phyloP scores from a whole-genome alignment of 2,888 invertebrate genomes.

The Cataglyphis albicans region DNA sequence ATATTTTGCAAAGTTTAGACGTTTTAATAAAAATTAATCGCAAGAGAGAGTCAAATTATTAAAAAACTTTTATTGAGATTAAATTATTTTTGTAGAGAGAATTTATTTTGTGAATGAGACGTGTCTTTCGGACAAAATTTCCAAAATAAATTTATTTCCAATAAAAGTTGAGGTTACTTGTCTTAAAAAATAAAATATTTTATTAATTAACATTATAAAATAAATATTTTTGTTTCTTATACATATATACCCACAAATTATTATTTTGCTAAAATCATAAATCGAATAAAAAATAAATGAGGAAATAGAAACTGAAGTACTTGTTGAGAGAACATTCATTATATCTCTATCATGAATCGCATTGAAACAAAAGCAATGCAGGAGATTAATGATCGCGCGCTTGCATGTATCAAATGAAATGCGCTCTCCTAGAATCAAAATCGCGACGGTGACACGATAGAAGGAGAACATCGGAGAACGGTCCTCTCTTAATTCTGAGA shows the following conservation, averaged over 20 bases:
- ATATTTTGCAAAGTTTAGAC: neutral
- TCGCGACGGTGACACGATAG: slow-evolving; percentile 41
- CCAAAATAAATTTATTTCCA: too few species aligned
- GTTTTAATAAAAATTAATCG: neutral
- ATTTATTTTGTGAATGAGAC: neutral
- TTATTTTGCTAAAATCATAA: neutral
- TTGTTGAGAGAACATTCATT: neutral
- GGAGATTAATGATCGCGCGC: slow-evolving; percentile 11
- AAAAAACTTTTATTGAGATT: neutral
- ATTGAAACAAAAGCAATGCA: slow-evolving; percentile 6
- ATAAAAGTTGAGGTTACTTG: neutral
- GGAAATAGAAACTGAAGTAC: neutral
- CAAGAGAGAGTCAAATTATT: neutral
- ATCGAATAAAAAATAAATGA: neutral
- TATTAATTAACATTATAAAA: neutral
- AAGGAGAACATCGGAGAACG: slow-evolving; percentile 37
- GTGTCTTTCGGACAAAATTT: too few species aligned
- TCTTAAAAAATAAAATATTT: neutral
- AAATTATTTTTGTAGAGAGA: neutral
- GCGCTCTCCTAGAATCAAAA: slow-evolving; percentile 15
- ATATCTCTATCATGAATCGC: neutral
- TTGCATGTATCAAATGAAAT: neutral
- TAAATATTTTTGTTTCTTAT: neutral
- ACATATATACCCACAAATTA: neutral
- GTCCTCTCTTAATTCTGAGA: slow-evolving; percentile 67